These are phyloP conservation scores for Morone chrysops DNA, from an alignment of 2,113 vertebrate genomes.

Conservation along the genomic window DNA sequence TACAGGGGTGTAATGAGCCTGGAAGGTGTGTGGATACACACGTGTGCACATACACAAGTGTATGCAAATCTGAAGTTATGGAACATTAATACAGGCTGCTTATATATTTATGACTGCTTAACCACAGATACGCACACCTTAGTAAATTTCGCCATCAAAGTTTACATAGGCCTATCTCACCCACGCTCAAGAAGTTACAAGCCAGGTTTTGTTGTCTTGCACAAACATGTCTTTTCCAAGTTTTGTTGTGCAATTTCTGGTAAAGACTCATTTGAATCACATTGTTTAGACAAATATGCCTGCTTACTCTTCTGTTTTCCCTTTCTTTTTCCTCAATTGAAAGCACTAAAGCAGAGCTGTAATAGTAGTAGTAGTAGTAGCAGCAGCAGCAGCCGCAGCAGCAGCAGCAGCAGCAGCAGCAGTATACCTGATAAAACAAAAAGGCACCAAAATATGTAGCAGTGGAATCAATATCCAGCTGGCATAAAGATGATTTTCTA, in stretches of 20 bases:
- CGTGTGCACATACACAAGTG: conserved; percentile 14
- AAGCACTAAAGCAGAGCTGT: neutral
- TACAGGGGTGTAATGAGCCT: conserved; percentile 87
- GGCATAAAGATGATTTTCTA: conserved; percentile 7
- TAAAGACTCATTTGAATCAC: neutral
- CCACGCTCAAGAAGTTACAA: neutral
- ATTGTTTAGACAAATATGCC: conserved; percentile 9
- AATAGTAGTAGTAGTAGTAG: neutral
- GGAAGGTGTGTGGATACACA: conserved; percentile 58
- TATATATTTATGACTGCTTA: conserved; percentile 7
- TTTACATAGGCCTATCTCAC: conserved; percentile 24
- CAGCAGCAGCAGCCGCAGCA: too few relatives aligned
- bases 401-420: too few relatives aligned
- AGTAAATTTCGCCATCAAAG: conserved; percentile 10
- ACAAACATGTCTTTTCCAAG: conserved; percentile 25
- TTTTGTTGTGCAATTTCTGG: conserved; percentile 9
- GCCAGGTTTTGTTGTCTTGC: conserved; percentile 11
- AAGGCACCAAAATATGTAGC: neutral
- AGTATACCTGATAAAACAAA: neutral
- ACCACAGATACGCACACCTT: neutral
- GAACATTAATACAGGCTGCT: conserved; percentile 7
- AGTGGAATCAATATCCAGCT: neutral
- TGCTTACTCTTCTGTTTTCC: neutral
- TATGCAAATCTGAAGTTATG: conserved; percentile 15
- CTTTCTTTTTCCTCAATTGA: neutral